Evolutionary conservation across 1,140 invertebrate genomes (phyloP), one percentile per base, ranked within the genome.

Genomic region (Antheraea mylitta): DNA sequence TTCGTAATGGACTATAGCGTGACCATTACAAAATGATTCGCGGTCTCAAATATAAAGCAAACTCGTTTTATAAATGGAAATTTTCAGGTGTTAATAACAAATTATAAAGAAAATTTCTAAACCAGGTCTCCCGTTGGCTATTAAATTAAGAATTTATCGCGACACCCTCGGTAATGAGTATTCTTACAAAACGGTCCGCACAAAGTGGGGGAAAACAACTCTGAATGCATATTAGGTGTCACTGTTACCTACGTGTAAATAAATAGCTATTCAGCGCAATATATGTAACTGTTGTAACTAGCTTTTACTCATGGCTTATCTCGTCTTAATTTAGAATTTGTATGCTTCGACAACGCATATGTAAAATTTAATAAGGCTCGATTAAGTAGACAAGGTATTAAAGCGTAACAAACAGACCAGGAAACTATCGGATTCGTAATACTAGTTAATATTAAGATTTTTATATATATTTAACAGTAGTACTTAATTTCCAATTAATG

Each of bases 61-160:
- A 63, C 61, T 37, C n/a, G 64, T 53, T 48, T 48, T 19, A 64
- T 64, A 64, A 64, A 64, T 18, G 36, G 36, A 65, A 48, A 18
- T 65, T 65, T 65, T 65, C 64, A 65, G 64, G 64, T 65, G 64
- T 22, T 53, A 53, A 30, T 30, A 30, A 13, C 16, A 45, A 38
- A 9, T 19, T 48, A 16, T 38, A 65, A 19, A 18, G 64, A 53
- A 53, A 53, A 16, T 53, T 53, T 45, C 37, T 45, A 18, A 18
- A 38, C n/a, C 38, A 22, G 13, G 36, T 7, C 62, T 30, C 62
- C 37, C 13, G 45, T 45, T 7, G 53, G 48, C 7, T 37, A 66
- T 66, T 36, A 59, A 66, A 53, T 64, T 22, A 5, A 65, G 0
- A 69, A 70, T 68, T 72, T 69, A 69, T 67, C 36, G 38, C 22